Conservation (phyloP, 1,140 invertebrate species). For the Leguminivora glycinivorella region DNA sequence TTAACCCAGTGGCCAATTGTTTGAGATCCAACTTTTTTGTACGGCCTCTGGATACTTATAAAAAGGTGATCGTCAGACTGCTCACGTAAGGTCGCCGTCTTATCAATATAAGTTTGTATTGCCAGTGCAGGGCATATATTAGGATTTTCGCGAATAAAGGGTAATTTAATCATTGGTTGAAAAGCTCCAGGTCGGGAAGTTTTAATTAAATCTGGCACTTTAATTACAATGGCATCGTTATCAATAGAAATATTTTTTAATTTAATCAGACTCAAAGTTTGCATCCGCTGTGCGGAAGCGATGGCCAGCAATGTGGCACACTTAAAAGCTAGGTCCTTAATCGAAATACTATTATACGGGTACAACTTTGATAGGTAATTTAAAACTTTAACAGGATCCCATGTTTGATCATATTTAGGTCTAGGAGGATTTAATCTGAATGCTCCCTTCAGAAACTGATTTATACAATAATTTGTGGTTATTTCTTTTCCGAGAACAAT, state of each 20-base stretch:
- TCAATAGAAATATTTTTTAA: conserved; percentile 22
- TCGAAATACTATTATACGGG: background rate
- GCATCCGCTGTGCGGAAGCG: conserved; percentile 28
- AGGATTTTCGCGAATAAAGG: conserved; percentile 32
- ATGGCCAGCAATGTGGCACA: conserved; percentile 25
- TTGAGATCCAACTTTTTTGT: conserved; percentile 38
- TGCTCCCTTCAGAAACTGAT: conserved; percentile 15
- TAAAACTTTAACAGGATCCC: conserved; percentile 18
- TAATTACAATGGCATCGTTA: background rate
- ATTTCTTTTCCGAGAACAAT: conserved; percentile 8
- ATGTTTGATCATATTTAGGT: conserved; percentile 20
- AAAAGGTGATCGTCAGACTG: conserved; percentile 32
- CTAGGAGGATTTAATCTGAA: conserved; percentile 15
- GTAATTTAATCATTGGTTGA: conserved; percentile 30
- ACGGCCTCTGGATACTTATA: conserved; percentile 40
- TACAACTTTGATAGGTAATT: background rate
- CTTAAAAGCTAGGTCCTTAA: conserved; percentile 26
- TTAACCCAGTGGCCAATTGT: conserved; percentile 46
- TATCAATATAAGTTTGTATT: conserved; percentile 29
- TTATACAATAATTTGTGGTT: conserved; percentile 16
- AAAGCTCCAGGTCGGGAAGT: conserved; percentile 31
- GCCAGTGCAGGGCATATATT: conserved; percentile 31
- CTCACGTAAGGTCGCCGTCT: conserved; percentile 6
- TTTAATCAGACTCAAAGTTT: conserved; percentile 30
- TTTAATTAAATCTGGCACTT: conserved; percentile 33